Conservation (phyloP, 1,140 invertebrate species). For the Scaptomyza pallida region DNA sequence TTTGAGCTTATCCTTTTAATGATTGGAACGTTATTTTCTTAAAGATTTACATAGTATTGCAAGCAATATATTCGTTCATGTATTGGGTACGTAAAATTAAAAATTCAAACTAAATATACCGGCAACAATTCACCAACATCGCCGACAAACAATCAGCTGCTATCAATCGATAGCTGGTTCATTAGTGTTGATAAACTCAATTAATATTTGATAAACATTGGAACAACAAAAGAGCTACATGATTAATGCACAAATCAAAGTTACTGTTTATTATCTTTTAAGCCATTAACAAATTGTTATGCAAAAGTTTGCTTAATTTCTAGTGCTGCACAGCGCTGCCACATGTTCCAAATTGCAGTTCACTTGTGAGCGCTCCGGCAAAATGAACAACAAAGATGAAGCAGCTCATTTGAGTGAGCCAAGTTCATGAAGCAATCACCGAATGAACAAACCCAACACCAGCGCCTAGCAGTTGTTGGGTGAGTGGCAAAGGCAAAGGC, state of each 20-base stretch:
- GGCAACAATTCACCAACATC: constrained; percentile 1
- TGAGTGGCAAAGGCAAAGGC: constrained; percentile 39
- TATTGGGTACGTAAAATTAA: not conserved
- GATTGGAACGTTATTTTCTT: too few species aligned
- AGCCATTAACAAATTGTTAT: not conserved
- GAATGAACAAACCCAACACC: constrained; percentile 45
- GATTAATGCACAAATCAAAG: not conserved
- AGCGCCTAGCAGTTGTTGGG: constrained; percentile 46
- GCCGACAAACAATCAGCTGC: constrained; percentile 15
- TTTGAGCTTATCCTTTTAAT: too few species aligned
- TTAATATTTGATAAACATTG: not conserved
- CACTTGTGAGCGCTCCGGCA: not conserved
- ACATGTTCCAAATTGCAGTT: not conserved
- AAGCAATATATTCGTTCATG: too few species aligned
- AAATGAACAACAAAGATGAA: constrained; percentile 12
- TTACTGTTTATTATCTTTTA: not conserved
- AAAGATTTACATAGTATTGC: too few species aligned
- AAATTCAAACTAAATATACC: not conserved
- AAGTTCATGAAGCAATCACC: constrained; percentile 23
- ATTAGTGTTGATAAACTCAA: constrained; percentile 1
- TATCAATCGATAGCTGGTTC: constrained; percentile 26
- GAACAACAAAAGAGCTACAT: not conserved
- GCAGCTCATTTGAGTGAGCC: constrained; percentile 19
- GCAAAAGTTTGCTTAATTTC: not conserved
- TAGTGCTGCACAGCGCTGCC: constrained; percentile 10